Conservation (phyloP, 1,140 invertebrate species). For the Drosophila bifasciata region DNA sequence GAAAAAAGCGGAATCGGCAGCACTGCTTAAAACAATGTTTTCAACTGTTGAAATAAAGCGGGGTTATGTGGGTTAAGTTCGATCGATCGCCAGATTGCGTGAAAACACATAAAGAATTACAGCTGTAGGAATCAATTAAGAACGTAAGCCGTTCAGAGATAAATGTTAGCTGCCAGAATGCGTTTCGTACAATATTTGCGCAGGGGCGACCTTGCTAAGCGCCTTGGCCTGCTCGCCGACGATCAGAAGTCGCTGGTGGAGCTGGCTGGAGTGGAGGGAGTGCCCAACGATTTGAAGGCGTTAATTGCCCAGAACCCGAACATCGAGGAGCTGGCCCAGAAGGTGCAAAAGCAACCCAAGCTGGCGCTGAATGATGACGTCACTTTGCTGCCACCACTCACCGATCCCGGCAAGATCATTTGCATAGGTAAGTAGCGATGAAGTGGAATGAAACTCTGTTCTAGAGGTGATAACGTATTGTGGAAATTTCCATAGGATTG, state of each 20-base stretch:
- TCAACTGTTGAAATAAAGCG: too few species aligned
- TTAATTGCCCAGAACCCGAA: slow-evolving; percentile 69
- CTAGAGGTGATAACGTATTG: neutral
- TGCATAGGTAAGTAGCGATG: slow-evolving; percentile 85
- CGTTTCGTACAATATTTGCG: slow-evolving; percentile 82
- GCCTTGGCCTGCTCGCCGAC: slow-evolving; percentile 72
- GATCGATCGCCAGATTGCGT: too few species aligned
- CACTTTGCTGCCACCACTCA: slow-evolving; percentile 88
- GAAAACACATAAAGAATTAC: too few species aligned
- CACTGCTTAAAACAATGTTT: too few species aligned
- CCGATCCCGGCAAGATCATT: slow-evolving; percentile 90
- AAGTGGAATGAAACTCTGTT: too few species aligned
- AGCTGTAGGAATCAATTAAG: too few species aligned
- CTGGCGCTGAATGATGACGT: slow-evolving; percentile 84
- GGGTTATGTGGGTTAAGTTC: too few species aligned
- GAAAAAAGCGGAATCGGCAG: too few species aligned
- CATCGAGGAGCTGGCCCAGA: slow-evolving; percentile 57
- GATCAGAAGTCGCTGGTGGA: slow-evolving; percentile 72
- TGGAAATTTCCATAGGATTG: slow-evolving; percentile 88
- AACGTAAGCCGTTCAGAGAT: too few species aligned
- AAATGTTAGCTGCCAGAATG: slow-evolving; percentile 80
- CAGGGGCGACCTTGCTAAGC: slow-evolving; percentile 67
- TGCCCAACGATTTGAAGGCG: slow-evolving; percentile 65
- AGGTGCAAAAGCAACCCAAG: slow-evolving; percentile 46
- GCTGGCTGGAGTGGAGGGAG: slow-evolving; percentile 52